phyloP scores from a whole-genome alignment of 1,140 invertebrate species.

The Drosophila erecta region DNA sequence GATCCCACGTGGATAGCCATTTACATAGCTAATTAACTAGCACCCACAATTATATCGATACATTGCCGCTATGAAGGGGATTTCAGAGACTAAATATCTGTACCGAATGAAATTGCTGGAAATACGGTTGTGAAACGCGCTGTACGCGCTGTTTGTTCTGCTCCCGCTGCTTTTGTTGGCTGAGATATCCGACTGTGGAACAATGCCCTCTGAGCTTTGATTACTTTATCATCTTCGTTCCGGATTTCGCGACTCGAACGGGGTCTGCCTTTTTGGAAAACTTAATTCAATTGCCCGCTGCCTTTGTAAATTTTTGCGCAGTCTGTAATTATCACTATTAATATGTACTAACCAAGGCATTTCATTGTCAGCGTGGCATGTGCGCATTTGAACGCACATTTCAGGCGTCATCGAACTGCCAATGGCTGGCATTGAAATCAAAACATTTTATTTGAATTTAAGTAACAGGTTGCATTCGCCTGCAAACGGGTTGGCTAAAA shows the following conservation, averaged over 20 bases:
- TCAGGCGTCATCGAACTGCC: conserved; percentile 6
- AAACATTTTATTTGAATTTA: conserved; percentile 3
- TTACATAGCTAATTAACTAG: conserved; percentile 8
- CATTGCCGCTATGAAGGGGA: conserved; percentile 11
- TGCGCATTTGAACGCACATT: not conserved
- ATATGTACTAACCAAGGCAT: conserved; percentile 11
- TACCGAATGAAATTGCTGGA: not conserved
- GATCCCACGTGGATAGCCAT: not conserved
- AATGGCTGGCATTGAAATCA: not conserved
- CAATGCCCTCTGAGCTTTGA: conserved; percentile 27
- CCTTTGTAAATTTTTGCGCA: conserved; percentile 18
- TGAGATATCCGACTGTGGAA: conserved; percentile 6
- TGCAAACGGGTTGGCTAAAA: conserved; percentile 24
- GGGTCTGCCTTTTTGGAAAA: conserved; percentile 6
- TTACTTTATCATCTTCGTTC: conserved; percentile 9
- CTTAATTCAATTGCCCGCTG: conserved; percentile 45
- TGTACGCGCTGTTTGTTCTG: conserved; percentile 12
- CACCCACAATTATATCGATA: conserved; percentile 5
- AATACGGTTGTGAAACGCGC: conserved; percentile 1
- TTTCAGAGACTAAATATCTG: conserved; percentile 11
- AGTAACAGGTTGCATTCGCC: conserved; percentile 5
- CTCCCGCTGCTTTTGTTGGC: conserved; percentile 2
- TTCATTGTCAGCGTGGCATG: not conserved
- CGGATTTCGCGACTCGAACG: not conserved
- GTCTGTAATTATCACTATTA: conserved; percentile 49